phyloP scores from a whole-genome alignment of 2,888 invertebrate genomes.

The Taphrorychus bicolor region DNA sequence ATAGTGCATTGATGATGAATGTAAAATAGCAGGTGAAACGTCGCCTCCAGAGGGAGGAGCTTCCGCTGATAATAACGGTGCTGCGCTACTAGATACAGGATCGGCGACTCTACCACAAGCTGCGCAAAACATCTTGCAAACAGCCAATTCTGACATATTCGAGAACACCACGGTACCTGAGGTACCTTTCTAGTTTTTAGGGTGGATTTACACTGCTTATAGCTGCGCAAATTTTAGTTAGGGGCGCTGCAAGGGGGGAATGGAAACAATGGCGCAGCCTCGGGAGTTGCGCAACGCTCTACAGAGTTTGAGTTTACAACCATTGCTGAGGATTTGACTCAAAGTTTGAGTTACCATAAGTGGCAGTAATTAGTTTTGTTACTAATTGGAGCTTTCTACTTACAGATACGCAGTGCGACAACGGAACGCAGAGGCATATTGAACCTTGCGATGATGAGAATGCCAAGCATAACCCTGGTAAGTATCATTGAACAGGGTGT shows the following conservation, averaged over 20 bases:
- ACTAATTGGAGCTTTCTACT: neutral
- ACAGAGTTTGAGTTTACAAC: slow-evolving; percentile 4
- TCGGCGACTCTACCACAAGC: slow-evolving; percentile 16
- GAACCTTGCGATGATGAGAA: slow-evolving; percentile 29
- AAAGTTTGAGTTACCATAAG: slow-evolving; percentile 9
- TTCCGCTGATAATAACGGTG: neutral
- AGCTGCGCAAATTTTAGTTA: neutral
- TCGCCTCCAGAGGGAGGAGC: neutral
- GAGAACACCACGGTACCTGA: slow-evolving; percentile 26
- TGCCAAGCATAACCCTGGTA: slow-evolving; percentile 23
- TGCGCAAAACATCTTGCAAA: slow-evolving; percentile 28
- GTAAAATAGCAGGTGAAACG: neutral
- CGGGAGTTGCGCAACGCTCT: neutral
- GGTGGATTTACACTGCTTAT: neutral
- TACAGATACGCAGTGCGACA: slow-evolving; percentile 24
- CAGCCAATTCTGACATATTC: slow-evolving; percentile 31
- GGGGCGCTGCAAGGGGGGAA: neutral
- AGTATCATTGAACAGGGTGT: too few relatives aligned
- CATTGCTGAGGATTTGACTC: slow-evolving; percentile 32
- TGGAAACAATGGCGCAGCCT: neutral
- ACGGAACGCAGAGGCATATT: neutral
- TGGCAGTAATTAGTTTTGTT: neutral
- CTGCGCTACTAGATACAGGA: neutral
- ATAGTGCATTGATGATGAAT: neutral
- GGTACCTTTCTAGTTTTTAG: slow-evolving; percentile 2